Evolutionary conservation across 2,113 vertebrate species (phyloP), one percentile per base, ranked within the genome.

Genomic region (Paralichthys olivaceus): DNA sequence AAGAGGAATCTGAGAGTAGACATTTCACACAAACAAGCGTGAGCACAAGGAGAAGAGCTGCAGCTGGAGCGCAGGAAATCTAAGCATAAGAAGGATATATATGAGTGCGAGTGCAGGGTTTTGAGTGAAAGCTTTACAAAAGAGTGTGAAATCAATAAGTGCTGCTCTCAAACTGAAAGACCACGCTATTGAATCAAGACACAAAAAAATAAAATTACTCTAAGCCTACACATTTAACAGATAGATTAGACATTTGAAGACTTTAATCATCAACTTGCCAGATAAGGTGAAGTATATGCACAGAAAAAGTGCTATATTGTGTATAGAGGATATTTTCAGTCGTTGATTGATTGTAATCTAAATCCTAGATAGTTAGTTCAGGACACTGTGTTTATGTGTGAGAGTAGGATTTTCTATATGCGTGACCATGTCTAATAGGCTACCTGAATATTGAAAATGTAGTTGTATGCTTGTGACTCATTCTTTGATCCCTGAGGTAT

Each of bases 401-500:
- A 26, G 54, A 23, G 45, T 19, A 5, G 5, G 37, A 22, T 26
- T 62, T 7, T 56, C n/a, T 32, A 22, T 62, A 23, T 5, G 45
- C 25, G 55, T 51, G 47, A 59, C 69, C 43, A 12, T 28, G 40
- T 67, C 57, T 68, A 59, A 69, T 49, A n/a, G 59, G 43, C 58
- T 56, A n/a, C 68, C 62, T 15, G 61, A 71, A 62, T 57, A 22
- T 32, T 49, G 67, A 43, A 56, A 60, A 54, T 62, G 13, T 28
- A 32, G 66, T 72, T 81, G 53, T 68, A 29, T 51, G 23, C 68
- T 13, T 72, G 64, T 67, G 80, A 76, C 70, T 80, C 77, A 55
- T 66, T 68, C 53, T 81, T 69, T 87, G 71, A 88, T 80, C 83
- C 65, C 71, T n/a, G 15, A 61, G 47, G 84, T 81, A 65, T 86